These are phyloP conservation scores for Luehdorfia chinensis DNA, from an alignment of 1,140 invertebrate species.

Conservation along the genomic window DNA sequence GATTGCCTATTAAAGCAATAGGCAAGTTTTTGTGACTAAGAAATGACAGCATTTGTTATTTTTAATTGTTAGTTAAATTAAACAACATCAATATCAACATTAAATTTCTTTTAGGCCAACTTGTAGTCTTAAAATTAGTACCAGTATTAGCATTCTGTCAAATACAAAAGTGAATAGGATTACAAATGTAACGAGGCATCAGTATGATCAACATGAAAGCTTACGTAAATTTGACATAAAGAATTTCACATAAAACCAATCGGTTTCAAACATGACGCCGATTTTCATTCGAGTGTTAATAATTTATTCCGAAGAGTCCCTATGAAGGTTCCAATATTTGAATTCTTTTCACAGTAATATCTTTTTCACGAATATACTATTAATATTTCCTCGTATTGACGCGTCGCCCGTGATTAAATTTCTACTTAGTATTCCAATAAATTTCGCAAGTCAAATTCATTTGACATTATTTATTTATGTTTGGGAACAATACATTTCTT, in stretches of 20 bases:
- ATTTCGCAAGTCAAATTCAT: neutral
- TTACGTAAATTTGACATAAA: slow-evolving; percentile 13
- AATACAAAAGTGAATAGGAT: slow-evolving; percentile 4
- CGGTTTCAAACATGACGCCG: slow-evolving; percentile 13
- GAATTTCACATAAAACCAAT: slow-evolving; percentile 13
- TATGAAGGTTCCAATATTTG: slow-evolving; percentile 11
- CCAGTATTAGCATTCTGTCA: neutral
- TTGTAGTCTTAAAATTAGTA: too few relatives aligned
- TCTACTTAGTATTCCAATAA: slow-evolving; percentile 7
- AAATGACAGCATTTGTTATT: too few relatives aligned
- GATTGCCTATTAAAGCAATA: too few relatives aligned
- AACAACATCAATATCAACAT: too few relatives aligned
- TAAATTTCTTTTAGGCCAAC: too few relatives aligned
- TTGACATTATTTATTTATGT: too few relatives aligned
- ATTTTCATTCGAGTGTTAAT: slow-evolving; percentile 13
- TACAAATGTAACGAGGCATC: slow-evolving; percentile 10
- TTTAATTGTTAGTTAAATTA: too few relatives aligned
- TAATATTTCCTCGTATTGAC: slow-evolving; percentile 8
- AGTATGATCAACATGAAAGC: slow-evolving; percentile 11
- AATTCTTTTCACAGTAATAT: slow-evolving; percentile 15
- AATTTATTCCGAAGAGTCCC: slow-evolving; percentile 12
- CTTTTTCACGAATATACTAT: slow-evolving; percentile 13
- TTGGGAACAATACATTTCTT: too few relatives aligned
- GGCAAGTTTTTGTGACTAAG: too few relatives aligned
- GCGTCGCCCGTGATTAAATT: slow-evolving; percentile 5